A percentile compares a stretch with the other conserved stretches of the same genome.
These are phyloP conservation scores for Abrostola tripartita DNA, from an alignment of 2,888 invertebrate genomes.

Conservation along the genomic window DNA sequence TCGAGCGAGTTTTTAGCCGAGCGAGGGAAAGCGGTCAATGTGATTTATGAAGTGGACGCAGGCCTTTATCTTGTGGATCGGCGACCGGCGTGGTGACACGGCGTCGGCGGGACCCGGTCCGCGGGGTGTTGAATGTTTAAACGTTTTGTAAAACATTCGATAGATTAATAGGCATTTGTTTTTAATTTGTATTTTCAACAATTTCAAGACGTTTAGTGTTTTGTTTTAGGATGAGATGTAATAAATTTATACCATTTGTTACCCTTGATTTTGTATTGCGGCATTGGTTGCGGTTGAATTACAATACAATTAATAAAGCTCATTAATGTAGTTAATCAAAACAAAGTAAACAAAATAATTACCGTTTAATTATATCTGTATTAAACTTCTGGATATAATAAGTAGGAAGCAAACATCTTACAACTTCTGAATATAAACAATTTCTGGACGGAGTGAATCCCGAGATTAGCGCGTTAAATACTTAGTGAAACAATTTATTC, in stretches of 20 bases:
- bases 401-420: slow-evolving; percentile 18
- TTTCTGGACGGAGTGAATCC: slow-evolving; percentile 18
- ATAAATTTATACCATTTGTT: no score
- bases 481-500: slow-evolving; percentile 37
- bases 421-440: slow-evolving; percentile 28
- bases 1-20: slow-evolving; percentile 52
- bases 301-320: no score
- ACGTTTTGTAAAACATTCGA: neutral
- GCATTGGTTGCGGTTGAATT: neutral
- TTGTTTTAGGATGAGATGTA: no score
- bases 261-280: no score
- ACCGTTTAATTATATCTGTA: neutral
- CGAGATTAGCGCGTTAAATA: slow-evolving; percentile 38
- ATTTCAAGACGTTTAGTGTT: no score
- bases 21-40: slow-evolving; percentile 43
- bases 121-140: neutral
- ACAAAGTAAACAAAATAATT: no score
- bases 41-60: slow-evolving; percentile 48
- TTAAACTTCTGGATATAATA: slow-evolving; percentile 29
- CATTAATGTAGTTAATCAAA: no score
- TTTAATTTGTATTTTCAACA: no score
- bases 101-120: slow-evolving; percentile 24
- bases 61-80: slow-evolving; percentile 47
- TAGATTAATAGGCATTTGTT: no score
- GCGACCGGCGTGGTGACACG: slow-evolving; percentile 44